phyloP scores from a whole-genome alignment of 1,140 invertebrate species.

The Heliconius hewitsoni region DNA sequence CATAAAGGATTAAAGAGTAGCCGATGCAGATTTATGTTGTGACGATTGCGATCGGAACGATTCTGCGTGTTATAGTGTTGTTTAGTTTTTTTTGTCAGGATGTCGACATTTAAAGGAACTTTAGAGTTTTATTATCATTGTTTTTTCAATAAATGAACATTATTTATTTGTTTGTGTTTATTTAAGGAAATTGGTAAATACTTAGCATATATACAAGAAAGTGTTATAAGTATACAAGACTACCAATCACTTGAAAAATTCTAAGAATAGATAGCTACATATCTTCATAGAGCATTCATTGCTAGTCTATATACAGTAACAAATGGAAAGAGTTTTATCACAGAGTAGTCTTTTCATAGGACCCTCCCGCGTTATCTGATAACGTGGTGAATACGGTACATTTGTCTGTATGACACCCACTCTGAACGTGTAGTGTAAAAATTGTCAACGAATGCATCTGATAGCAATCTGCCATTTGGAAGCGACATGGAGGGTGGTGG shows the following conservation, averaged over 20 bases:
- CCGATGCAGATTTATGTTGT: slow-evolving; percentile 79
- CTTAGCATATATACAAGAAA: not conserved
- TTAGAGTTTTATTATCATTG: slow-evolving; percentile 31
- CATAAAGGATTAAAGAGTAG: slow-evolving; percentile 79
- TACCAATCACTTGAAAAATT: slow-evolving; percentile 43
- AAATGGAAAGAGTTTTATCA: slow-evolving; percentile 73
- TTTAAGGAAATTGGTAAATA: not conserved
- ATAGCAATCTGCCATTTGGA: slow-evolving; percentile 76
- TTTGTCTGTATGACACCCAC: slow-evolving; percentile 73
- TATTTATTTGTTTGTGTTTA: not conserved
- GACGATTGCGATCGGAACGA: slow-evolving; percentile 75
- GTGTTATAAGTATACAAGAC: not conserved
- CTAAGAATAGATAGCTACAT: slow-evolving; percentile 58
- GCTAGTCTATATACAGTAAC: slow-evolving; percentile 66
- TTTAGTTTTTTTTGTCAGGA: slow-evolving; percentile 16
- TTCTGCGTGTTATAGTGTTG: slow-evolving; percentile 58
- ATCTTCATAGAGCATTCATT: slow-evolving; percentile 66
- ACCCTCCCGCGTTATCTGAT: slow-evolving; percentile 76
- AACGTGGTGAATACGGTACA: slow-evolving; percentile 71
- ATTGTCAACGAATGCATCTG: slow-evolving; percentile 75
- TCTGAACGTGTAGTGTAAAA: slow-evolving; percentile 73
- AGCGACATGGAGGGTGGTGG: slow-evolving; percentile 47
- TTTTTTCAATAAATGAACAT: not conserved
- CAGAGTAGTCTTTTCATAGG: slow-evolving; percentile 65
- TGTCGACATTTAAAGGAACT: slow-evolving; percentile 45